Evolutionary conservation across 37 sponge, comb jelly and placozoan species (phyloP).

Genomic region (Diacarnus erythraeanus): DNA sequence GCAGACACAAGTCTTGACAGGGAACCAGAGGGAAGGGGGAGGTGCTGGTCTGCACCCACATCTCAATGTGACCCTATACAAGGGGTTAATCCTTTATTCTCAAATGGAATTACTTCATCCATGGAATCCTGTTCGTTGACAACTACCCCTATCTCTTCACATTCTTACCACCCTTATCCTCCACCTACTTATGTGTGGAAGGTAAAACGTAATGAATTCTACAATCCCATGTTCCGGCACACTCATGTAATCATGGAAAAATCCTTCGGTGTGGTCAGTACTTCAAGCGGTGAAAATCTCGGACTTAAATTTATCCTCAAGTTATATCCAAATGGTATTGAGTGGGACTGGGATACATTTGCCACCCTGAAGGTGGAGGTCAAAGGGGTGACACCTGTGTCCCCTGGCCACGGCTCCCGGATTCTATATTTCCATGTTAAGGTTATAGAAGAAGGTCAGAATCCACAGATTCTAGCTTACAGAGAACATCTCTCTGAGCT

Average conservation of each 20-base stretch:
- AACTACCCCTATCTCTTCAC: background rate
- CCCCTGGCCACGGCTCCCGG: background rate
- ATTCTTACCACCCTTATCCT: background rate
- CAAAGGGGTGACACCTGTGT: background rate
- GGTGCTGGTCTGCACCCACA: too few species aligned
- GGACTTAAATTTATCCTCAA: background rate
- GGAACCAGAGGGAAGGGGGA: too few species aligned
- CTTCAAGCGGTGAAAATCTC: background rate
- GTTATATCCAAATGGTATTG: conserved; percentile 28
- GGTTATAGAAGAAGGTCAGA: background rate
- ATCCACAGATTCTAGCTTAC: background rate
- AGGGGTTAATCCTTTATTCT: too few species aligned
- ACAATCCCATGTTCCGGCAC: conserved; percentile 19
- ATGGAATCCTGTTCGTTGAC: too few species aligned
- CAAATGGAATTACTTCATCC: too few species aligned
- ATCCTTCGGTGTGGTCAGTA: background rate
- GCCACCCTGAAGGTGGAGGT: conserved; percentile 4
- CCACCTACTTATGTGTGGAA: conserved; percentile 11
- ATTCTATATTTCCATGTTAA: background rate
- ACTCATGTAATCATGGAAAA: conserved; percentile 15
- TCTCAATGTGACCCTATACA: too few species aligned
- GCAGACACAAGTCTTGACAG: too few species aligned
- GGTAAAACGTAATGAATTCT: background rate
- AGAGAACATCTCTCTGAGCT: background rate
- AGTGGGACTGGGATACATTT: conserved; percentile 18